A percentile compares a stretch with the other conserved stretches of the same genome.
Conservation (phyloP, 2,888 invertebrate species). For the Masnerella sp. region DNA sequence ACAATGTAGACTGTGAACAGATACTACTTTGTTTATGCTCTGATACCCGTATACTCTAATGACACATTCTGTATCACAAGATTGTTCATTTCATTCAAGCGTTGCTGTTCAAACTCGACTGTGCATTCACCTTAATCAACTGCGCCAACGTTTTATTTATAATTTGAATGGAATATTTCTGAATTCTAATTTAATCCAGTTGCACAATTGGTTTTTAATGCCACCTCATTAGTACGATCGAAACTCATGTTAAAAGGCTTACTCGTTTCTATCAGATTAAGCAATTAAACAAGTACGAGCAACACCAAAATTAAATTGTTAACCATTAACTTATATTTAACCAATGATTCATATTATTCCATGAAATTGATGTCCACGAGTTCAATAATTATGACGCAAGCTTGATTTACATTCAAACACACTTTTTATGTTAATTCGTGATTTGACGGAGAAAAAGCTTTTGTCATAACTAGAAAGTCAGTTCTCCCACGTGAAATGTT, state of each 20-base stretch:
- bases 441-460: constrained; percentile 29
- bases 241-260: too few relatives aligned
- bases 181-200: constrained; percentile 37
- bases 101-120: constrained; percentile 25
- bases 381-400: too few relatives aligned
- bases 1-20: constrained; percentile 31
- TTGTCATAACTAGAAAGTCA: constrained; percentile 40
- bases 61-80: constrained; percentile 36
- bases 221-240: constrained; percentile 16
- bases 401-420: background rate
- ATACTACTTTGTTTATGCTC: constrained; percentile 44
- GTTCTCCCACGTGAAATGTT: constrained; percentile 30
- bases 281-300: too few relatives aligned
- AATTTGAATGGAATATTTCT: constrained; percentile 34
- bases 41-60: constrained; percentile 36
- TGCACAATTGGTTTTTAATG: constrained; percentile 36
- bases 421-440: constrained; percentile 12
- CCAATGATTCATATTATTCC: too few relatives aligned
- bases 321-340: too few relatives aligned
- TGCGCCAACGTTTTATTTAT: constrained; percentile 32
- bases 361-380: too few relatives aligned
- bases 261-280: too few relatives aligned
- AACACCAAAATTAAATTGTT: background rate
- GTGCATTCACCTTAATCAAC: constrained; percentile 34
- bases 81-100: constrained; percentile 34